Conservation (phyloP, 2,797 vertebrate species). For the Hirundo rustica region DNA sequence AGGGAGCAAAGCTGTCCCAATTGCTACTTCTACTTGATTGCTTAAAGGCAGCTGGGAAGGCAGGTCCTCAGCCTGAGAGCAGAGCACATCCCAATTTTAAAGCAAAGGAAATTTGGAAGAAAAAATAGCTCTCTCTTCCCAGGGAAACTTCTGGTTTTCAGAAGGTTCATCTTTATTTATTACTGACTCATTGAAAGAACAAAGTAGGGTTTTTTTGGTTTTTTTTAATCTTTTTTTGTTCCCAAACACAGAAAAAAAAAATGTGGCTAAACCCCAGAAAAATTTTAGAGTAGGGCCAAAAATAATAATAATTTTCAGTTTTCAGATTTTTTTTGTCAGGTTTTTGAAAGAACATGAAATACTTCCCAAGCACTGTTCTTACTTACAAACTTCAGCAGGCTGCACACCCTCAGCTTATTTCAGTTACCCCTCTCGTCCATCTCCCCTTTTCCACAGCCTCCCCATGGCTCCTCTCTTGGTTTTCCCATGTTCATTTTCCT, state of each 20-base stretch:
- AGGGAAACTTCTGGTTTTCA: slow-evolving; percentile 45
- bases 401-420: not conserved
- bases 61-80: not conserved
- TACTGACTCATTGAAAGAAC: slow-evolving; percentile 57
- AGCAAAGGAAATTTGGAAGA: slow-evolving; percentile 32
- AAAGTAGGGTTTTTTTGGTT: slow-evolving; percentile 39
- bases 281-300: slow-evolving; percentile 27
- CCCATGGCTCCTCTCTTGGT: not conserved
- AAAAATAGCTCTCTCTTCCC: slow-evolving; percentile 39
- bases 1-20: not conserved
- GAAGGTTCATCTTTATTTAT: slow-evolving; percentile 44
- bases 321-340: slow-evolving; percentile 49
- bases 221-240: slow-evolving; percentile 11
- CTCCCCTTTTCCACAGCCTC: not conserved
- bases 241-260: not conserved
- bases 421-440: not conserved
- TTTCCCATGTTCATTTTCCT: not conserved
- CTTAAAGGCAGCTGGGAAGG: slow-evolving; percentile 29
- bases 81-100: not conserved
- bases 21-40: slow-evolving; percentile 13
- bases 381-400: not conserved
- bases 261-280: slow-evolving; percentile 42
- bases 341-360: slow-evolving; percentile 55
- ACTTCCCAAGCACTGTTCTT: slow-evolving; percentile 8
- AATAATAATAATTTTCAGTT: slow-evolving; percentile 61